Conservation (phyloP, 92 coral and sea anemone species). For the Porites evermanni region DNA sequence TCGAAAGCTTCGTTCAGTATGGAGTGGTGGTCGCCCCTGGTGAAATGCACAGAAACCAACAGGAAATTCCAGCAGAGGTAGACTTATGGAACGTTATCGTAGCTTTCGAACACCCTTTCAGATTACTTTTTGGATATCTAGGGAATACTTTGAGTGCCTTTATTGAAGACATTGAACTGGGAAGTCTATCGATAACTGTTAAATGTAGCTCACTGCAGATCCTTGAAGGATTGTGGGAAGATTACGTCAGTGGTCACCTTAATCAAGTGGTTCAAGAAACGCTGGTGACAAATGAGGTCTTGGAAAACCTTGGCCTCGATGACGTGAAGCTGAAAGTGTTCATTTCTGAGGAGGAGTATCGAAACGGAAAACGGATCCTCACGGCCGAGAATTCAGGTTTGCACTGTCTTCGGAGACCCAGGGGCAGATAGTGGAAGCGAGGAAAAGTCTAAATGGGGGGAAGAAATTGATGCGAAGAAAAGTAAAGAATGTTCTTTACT, state of each 20-base stretch:
- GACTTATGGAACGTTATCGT: background rate
- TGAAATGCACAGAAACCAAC: background rate
- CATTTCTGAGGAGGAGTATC: slow-evolving; percentile 18
- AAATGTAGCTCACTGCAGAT: slow-evolving; percentile 4
- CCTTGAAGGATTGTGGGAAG: background rate
- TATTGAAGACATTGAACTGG: background rate
- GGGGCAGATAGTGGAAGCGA: too few relatives aligned
- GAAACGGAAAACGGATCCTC: slow-evolving; percentile 1
- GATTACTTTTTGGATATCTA: background rate
- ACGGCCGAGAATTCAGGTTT: background rate
- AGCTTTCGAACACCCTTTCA: background rate
- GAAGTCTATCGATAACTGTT: slow-evolving; percentile 4
- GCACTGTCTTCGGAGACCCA: too few relatives aligned
- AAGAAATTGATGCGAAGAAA: too few relatives aligned
- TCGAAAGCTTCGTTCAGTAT: slow-evolving; percentile 37
- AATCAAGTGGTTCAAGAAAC: slow-evolving; percentile 5
- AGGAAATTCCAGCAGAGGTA: background rate
- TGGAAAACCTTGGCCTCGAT: background rate
- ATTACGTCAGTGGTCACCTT: slow-evolving; percentile 13
- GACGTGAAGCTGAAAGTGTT: slow-evolving; percentile 1
- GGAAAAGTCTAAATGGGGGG: too few relatives aligned
- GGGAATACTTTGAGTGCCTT: background rate
- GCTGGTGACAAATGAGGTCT: slow-evolving; percentile 8
- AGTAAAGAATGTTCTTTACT: too few relatives aligned
- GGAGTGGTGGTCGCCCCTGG: slow-evolving; percentile 19